These are phyloP conservation scores for Meta bourneti DNA, from an alignment of 2,888 invertebrate genomes.

Conservation along the genomic window DNA sequence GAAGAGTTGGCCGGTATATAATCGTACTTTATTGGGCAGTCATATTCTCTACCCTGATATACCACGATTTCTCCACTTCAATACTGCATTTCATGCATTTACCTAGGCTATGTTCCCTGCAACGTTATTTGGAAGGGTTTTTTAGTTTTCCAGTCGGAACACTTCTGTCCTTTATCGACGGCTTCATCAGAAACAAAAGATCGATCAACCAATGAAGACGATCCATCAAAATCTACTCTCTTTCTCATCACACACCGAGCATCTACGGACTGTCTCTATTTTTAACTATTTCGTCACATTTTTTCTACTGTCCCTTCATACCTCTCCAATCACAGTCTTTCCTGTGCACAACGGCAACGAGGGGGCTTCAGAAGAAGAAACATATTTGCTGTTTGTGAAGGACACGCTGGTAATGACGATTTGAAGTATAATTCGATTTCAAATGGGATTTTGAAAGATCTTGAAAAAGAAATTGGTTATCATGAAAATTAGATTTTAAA, in stretches of 20 bases:
- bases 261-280: constrained; percentile 10
- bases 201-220: constrained; percentile 41
- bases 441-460: constrained; percentile 7
- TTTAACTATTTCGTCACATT: constrained; percentile 20
- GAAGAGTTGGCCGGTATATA: no score
- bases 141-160: no score
- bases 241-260: constrained; percentile 20
- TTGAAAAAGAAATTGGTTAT: neutral
- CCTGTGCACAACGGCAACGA: neutral
- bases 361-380: neutral
- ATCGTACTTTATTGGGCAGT: no score
- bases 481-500: neutral
- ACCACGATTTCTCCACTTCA: no score
- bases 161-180: constrained; percentile 13
- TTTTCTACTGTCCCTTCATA: neutral
- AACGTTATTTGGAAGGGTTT: no score
- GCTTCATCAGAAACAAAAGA: constrained; percentile 30
- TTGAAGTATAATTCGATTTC: neutral
- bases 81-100: no score
- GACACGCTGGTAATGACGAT: constrained; percentile 10
- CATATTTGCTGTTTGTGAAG: neutral
- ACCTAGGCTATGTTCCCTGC: no score
- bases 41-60: no score
- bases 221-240: constrained; percentile 51
- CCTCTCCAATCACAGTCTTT: neutral